Conservation (phyloP, 2,888 invertebrate genomes). For the Resseliella maxima region DNA sequence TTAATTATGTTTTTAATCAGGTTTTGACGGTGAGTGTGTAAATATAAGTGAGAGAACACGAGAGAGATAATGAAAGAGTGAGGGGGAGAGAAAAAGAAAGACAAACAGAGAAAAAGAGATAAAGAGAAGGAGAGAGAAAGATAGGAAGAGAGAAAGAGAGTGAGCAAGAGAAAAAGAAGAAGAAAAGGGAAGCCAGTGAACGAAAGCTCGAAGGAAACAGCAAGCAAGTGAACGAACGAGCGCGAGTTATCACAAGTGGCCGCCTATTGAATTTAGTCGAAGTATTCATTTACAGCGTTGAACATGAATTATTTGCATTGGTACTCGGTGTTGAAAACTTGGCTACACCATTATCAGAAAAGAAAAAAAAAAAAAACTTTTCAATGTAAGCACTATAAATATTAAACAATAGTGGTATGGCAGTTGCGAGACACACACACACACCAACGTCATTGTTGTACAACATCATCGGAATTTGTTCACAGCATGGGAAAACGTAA, state of each 20-base stretch:
- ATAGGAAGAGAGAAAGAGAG: no score
- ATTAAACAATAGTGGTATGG: conserved; percentile 18
- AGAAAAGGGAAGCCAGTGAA: no score
- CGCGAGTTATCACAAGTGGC: neutral
- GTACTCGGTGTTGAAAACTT: conserved; percentile 11
- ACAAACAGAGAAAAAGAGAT: no score
- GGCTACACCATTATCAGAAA: conserved; percentile 9
- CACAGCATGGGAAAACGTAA: neutral
- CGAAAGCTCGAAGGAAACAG: no score
- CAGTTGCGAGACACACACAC: neutral
- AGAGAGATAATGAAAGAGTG: no score
- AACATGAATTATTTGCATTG: conserved; percentile 24
- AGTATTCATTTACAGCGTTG: neutral
- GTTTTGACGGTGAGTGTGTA: neutral
- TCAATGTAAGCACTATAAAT: conserved; percentile 36
- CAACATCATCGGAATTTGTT: conserved; percentile 33
- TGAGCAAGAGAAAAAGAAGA: no score
- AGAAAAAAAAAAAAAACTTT: no score
- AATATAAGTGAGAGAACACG: no score
- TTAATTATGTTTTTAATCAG: conserved; percentile 38
- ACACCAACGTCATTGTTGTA: neutral
- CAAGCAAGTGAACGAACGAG: neutral
- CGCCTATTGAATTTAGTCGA: neutral
- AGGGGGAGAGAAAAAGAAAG: no score
- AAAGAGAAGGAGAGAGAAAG: no score